Evolutionary conservation across 2,797 vertebrate species (phyloP).

Genomic region (Manis javanica): DNA sequence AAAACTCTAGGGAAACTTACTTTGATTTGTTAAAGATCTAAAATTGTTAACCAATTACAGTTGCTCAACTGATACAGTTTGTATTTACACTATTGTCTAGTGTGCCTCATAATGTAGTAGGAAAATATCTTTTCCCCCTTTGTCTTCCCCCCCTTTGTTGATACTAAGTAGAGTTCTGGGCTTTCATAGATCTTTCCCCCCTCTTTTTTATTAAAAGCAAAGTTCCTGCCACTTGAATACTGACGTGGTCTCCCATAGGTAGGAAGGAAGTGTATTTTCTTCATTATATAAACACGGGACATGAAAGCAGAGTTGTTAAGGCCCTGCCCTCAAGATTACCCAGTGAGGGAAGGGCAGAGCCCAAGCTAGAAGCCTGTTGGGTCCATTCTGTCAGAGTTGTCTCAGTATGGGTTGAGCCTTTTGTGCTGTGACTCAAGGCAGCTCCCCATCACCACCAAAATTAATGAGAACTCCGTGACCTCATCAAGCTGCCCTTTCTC

Average conservation of each 20-base stretch:
- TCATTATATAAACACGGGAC: not conserved
- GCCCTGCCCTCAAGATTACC: not conserved
- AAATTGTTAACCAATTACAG: not conserved
- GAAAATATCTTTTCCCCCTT: not conserved
- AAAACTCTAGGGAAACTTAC: not conserved
- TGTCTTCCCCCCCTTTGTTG: not conserved
- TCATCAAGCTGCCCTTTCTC: not conserved
- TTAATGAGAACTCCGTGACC: not conserved
- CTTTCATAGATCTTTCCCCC: not conserved
- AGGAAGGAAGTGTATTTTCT: not conserved
- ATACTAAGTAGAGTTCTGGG: not conserved
- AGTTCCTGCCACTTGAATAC: not conserved
- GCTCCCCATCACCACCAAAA: not conserved
- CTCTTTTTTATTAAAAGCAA: not conserved
- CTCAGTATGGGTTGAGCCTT: not conserved
- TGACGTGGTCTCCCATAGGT: not conserved
- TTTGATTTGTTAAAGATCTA: slow-evolving; percentile 33
- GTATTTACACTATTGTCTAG: not conserved
- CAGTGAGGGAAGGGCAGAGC: not conserved
- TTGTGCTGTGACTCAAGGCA: not conserved
- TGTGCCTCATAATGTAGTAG: not conserved
- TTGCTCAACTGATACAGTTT: not conserved
- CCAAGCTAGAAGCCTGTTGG: not conserved
- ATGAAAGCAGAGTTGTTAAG: not conserved
- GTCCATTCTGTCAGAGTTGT: not conserved